Evolutionary conservation across 2,888 invertebrate species (phyloP), one percentile per base, ranked within the genome.

Genomic region (Trachelus tabidus): DNA sequence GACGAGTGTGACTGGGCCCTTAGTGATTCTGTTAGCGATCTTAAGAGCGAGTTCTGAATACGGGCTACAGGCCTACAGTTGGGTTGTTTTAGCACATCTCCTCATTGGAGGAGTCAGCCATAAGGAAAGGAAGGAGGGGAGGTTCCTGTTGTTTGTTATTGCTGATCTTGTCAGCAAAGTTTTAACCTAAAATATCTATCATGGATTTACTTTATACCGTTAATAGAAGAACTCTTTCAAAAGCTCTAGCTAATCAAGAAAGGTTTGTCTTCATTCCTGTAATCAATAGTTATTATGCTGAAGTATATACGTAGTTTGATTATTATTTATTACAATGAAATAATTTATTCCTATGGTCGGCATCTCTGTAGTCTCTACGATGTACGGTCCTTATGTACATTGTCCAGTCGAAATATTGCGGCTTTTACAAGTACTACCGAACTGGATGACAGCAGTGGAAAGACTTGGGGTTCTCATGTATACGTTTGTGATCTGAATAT

Each of bases 401-500:
- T 98, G 84, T 97, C 97, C 0, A 94, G 95, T 73, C 94, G 95
- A 75, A 97, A 97, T 91, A 95, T 97, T 40, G 94, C 97, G 37
- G 97, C 97, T 0, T 97, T 97, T 89, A 96, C 96, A 11, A 95
- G 96, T 0, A 94, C 94, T 0, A 95, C 95, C 4, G 95, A 96
- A 89, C 92, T 96, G n/a, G 93, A 94, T 30, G 96, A 96, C 86
- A 91, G 92, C 0, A 94, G 93, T 73, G 94, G 95, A 3, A 94
- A 95, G 86, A 95, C 95, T 31, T 96, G 96, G 94, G 96, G 96
- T 1, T 96, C 95, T 12, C 96, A 97, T 89, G 96, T 98, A 76
- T 98, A 97, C 89, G 96, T 98, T 1, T 96, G 97, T 79, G 98
- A 98, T 90, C 92, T 98, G 77, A 97, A 97, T 90, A 96, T 96